Percentiles rank a stretch among this genome's conserved stretches.
phyloP scores from a whole-genome alignment of 2,888 invertebrate species.

The Brenthis daphne region DNA sequence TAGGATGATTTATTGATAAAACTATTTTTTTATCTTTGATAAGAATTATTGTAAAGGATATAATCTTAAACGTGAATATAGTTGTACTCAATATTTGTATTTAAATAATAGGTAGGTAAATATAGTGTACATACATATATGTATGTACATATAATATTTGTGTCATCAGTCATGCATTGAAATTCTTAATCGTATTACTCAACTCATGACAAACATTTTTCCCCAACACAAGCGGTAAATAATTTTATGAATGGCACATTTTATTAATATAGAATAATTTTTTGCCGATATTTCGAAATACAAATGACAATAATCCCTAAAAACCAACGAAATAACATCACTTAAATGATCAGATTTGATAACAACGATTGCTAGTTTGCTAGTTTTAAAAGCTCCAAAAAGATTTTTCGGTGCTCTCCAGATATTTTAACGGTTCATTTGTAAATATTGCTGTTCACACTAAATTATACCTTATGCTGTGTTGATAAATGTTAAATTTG shows the following conservation, averaged over 20 bases:
- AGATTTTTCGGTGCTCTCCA: constrained; percentile 32
- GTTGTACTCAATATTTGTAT: not conserved
- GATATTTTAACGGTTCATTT: constrained; percentile 20
- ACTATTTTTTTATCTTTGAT: too few relatives aligned
- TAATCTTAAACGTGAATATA: not conserved
- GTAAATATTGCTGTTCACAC: constrained; percentile 15
- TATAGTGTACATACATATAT: not conserved
- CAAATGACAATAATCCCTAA: not conserved
- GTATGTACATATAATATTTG: not conserved
- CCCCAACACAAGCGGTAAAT: not conserved
- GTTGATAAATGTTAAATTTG: constrained; percentile 26
- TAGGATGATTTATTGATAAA: too few relatives aligned
- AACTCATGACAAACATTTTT: constrained; percentile 20
- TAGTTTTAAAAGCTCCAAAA: constrained; percentile 29
- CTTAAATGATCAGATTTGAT: constrained; percentile 19
- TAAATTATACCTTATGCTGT: constrained; percentile 22
- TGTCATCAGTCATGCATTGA: constrained; percentile 11
- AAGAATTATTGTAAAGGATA: too few relatives aligned
- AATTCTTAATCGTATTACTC: constrained; percentile 22
- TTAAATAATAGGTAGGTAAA: not conserved
- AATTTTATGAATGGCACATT: constrained; percentile 2
- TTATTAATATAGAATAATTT: not conserved
- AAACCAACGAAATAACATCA: not conserved
- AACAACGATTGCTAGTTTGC: constrained; percentile 1
- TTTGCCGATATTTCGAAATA: not conserved